Percentiles rank a stretch among this genome's conserved stretches.
phyloP scores from a whole-genome alignment of 2,888 invertebrate species.

The Agriopis aurantiaria region DNA sequence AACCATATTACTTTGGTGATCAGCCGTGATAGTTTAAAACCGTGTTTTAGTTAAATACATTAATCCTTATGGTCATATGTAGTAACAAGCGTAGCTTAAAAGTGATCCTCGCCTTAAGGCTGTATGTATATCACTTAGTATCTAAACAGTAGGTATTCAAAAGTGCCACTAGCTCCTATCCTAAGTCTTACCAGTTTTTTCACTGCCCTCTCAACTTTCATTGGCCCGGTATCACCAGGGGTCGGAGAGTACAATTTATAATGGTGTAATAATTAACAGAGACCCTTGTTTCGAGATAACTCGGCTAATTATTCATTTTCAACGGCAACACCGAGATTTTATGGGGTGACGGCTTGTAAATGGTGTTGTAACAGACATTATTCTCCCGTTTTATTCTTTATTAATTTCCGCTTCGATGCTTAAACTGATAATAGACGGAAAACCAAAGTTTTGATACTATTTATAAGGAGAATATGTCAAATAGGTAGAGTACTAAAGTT shows the following conservation, averaged over 20 bases:
- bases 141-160: conserved; percentile 4
- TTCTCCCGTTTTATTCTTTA: conserved; percentile 35
- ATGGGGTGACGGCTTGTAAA: conserved; percentile 76
- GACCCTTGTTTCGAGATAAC: conserved; percentile 76
- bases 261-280: conserved; percentile 84
- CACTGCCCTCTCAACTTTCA: conserved; percentile 69
- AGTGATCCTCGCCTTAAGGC: too few relatives aligned
- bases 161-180: conserved; percentile 16
- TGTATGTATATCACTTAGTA: too few relatives aligned
- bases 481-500: too few relatives aligned
- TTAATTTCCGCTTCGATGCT: conserved; percentile 23
- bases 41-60: too few relatives aligned
- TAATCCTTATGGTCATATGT: too few relatives aligned
- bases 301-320: conserved; percentile 79
- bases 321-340: conserved; percentile 72
- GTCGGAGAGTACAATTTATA: conserved; percentile 75
- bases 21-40: too few relatives aligned
- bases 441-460: background rate
- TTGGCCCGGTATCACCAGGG: conserved; percentile 71
- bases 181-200: conserved; percentile 70
- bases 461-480: background rate
- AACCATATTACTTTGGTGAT: too few relatives aligned
- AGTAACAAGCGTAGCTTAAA: too few relatives aligned
- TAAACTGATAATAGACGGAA: background rate
- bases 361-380: conserved; percentile 53